Evolutionary conservation across 2,797 vertebrate genomes (phyloP).

Genomic region (Sebastes dallii): DNA sequence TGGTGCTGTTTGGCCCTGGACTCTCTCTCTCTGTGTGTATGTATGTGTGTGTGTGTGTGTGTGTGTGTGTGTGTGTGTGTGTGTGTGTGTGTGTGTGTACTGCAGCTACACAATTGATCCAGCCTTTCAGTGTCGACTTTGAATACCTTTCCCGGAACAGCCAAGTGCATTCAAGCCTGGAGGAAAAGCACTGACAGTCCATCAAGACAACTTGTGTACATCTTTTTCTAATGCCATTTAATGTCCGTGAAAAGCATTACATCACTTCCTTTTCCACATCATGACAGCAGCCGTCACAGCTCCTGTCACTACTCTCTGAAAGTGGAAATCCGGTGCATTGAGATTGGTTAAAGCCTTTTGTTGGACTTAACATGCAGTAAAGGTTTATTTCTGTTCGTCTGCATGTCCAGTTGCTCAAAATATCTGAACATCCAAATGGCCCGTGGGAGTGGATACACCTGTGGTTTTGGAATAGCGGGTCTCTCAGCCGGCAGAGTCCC

Average conservation of each 20-base stretch:
- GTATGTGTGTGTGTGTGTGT: too few relatives aligned
- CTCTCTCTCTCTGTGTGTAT: neutral
- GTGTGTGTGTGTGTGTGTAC: neutral
- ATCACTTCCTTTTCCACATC: slow-evolving; percentile 15
- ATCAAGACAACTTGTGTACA: slow-evolving; percentile 39
- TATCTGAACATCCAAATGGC: slow-evolving; percentile 46
- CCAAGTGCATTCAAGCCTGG: slow-evolving; percentile 12
- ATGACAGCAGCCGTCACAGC: slow-evolving; percentile 2
- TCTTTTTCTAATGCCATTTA: slow-evolving; percentile 6
- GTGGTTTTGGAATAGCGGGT: slow-evolving; percentile 60
- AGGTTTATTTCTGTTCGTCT: slow-evolving; percentile 18
- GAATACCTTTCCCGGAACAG: slow-evolving; percentile 28
- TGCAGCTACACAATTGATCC: slow-evolving; percentile 8
- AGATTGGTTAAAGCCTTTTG: neutral
- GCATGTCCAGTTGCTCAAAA: slow-evolving; percentile 42
- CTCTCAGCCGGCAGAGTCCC: slow-evolving; percentile 45
- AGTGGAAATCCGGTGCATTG: neutral
- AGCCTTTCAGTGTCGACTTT: slow-evolving; percentile 32
- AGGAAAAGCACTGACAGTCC: slow-evolving; percentile 11
- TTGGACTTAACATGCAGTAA: neutral
- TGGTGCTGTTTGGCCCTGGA: slow-evolving; percentile 40
- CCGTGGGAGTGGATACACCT: slow-evolving; percentile 64
- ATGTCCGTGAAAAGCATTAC: slow-evolving; percentile 13
- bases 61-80: too few relatives aligned
- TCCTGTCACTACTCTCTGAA: neutral